A percentile compares a stretch with the other conserved stretches of the same genome.
Evolutionary conservation across 2,888 invertebrate genomes (phyloP).

Genomic region (Petrolisthes cinctipes): DNA sequence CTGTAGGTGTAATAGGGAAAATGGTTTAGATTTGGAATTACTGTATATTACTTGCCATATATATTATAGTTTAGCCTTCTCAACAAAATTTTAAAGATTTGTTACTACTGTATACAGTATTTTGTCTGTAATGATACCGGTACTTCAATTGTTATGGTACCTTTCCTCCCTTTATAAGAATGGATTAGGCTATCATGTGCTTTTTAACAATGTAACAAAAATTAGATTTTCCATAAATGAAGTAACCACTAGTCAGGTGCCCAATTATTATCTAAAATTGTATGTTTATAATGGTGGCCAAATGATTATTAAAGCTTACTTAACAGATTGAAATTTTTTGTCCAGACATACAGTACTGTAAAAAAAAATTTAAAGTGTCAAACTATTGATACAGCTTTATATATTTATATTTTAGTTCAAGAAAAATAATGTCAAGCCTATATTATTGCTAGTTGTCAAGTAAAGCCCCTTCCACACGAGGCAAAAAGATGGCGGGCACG

Average conservation of each 20-base stretch:
- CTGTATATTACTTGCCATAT: conserved; percentile 8
- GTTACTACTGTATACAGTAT: neutral
- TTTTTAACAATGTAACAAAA: conserved; percentile 39
- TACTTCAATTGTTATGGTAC: conserved; percentile 23
- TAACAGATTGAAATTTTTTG: conserved; percentile 4
- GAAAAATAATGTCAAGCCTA: too few species aligned
- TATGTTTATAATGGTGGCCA: conserved; percentile 44
- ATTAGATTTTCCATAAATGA: conserved; percentile 26
- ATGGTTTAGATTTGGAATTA: neutral
- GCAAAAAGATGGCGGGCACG: too few species aligned
- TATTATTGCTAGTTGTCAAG: too few species aligned
- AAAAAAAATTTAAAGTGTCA: too few species aligned
- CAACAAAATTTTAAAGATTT: conserved; percentile 6
- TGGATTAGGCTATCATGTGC: conserved; percentile 29
- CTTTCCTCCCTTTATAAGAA: conserved; percentile 23
- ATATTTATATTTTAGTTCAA: too few species aligned
- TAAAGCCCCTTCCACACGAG: too few species aligned
- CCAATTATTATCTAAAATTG: conserved; percentile 42
- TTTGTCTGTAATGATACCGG: neutral
- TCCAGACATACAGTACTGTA: too few species aligned
- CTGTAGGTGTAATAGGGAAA: conserved; percentile 7
- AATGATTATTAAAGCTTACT: conserved; percentile 47
- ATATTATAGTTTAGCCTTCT: neutral
- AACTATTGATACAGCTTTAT: too few species aligned
- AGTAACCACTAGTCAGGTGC: conserved; percentile 26